phyloP scores from a whole-genome alignment of 1,140 invertebrate species.

The Eumaeus atala region DNA sequence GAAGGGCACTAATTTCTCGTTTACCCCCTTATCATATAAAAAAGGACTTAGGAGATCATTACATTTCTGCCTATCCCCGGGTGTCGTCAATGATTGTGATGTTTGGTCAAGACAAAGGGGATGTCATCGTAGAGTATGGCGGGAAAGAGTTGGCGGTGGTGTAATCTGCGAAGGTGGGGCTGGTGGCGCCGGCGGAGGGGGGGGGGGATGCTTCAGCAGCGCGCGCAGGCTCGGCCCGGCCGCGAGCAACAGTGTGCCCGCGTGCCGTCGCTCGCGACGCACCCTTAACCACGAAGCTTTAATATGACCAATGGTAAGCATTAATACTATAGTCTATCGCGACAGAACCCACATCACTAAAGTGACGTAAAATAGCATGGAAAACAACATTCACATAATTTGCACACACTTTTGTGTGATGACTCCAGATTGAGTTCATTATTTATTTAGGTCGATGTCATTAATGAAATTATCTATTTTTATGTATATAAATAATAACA shows the following conservation, averaged over 20 bases:
- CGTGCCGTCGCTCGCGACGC: constrained; percentile 49
- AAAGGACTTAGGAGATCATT: no score
- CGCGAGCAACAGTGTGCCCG: constrained; percentile 66
- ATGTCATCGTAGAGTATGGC: constrained; percentile 29
- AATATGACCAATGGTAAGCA: constrained; percentile 64
- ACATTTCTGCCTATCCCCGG: no score
- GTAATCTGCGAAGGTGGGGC: constrained; percentile 25
- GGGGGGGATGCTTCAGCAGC: constrained; percentile 64
- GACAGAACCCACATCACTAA: constrained; percentile 12
- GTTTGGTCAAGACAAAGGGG: constrained; percentile 44
- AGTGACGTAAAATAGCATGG: not conserved
- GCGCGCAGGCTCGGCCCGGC: constrained; percentile 76
- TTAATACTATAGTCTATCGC: constrained; percentile 30
- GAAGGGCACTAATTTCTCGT: no score
- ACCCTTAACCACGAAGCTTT: constrained; percentile 35
- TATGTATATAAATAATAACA: not conserved
- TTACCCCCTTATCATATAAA: no score
- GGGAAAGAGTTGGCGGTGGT: constrained; percentile 32
- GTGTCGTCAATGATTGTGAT: not conserved
- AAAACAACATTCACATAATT: not conserved
- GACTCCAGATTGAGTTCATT: constrained; percentile 43
- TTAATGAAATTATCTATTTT: constrained; percentile 1
- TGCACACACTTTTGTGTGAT: constrained; percentile 48
- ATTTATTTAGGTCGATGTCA: constrained; percentile 42
- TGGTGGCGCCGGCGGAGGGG: constrained; percentile 25